Conservation (phyloP, 2,113 vertebrate genomes). For the Perccottus glenii region DNA sequence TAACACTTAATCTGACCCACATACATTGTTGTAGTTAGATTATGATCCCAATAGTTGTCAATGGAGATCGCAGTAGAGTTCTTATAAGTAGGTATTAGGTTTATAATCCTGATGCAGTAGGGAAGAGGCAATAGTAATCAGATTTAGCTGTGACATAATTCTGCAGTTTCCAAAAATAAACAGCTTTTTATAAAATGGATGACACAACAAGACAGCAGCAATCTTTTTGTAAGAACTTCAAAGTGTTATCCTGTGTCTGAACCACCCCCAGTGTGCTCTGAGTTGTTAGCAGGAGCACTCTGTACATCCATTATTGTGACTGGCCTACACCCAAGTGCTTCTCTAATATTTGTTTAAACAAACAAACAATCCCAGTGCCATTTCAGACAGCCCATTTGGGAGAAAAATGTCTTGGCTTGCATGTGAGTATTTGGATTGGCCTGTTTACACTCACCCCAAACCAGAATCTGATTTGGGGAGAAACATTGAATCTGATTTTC, state of each 20-base stretch:
- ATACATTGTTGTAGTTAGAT: constrained; percentile 23
- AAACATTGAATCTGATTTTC: too few species aligned
- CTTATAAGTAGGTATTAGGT: constrained; percentile 60
- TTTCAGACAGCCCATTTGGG: too few species aligned
- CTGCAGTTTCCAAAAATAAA: constrained; percentile 49
- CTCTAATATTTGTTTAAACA: too few species aligned
- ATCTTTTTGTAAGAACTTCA: constrained; percentile 3
- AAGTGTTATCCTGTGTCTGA: neutral
- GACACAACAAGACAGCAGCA: constrained; percentile 29
- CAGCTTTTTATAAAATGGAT: constrained; percentile 8
- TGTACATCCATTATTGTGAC: neutral
- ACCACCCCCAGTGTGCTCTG: neutral
- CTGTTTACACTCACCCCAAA: too few species aligned
- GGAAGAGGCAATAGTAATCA: constrained; percentile 60
- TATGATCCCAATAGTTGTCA: constrained; percentile 34
- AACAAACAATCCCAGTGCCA: too few species aligned
- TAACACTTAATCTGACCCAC: constrained; percentile 13
- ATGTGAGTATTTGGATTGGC: too few species aligned
- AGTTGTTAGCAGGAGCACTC: neutral
- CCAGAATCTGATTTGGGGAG: too few species aligned
- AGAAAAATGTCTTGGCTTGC: too few species aligned
- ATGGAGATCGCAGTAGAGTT: constrained; percentile 45
- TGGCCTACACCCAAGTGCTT: too few species aligned
- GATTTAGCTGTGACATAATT: constrained; percentile 61
- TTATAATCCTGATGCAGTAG: constrained; percentile 66